Percentiles rank a stretch among this genome's conserved stretches.
Evolutionary conservation across 2,888 invertebrate genomes (phyloP).

Genomic region (Drosophila fulvimacula): DNA sequence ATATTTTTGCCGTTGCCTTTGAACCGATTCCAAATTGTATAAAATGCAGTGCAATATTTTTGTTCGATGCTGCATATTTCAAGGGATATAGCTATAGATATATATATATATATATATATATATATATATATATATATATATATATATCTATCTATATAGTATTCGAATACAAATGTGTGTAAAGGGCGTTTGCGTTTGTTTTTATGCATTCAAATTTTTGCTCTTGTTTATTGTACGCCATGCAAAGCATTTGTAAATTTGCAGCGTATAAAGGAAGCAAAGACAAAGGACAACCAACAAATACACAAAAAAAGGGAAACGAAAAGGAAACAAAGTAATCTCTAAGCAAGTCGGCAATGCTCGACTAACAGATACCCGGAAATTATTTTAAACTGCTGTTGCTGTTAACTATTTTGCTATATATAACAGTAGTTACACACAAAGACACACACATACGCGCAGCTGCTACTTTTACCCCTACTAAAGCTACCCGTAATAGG

Average conservation of each 20-base stretch:
- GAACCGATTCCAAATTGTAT: conserved; percentile 59
- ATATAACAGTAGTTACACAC: not conserved
- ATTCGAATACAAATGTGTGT: conserved; percentile 41
- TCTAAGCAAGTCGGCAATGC: conserved; percentile 1
- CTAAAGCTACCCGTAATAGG: not conserved
- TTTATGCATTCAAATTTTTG: conserved; percentile 42
- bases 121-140: not conserved
- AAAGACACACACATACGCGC: not conserved
- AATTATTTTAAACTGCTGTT: not conserved
- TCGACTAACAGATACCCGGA: not conserved
- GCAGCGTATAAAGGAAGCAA: conserved; percentile 18
- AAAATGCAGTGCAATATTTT: conserved; percentile 65
- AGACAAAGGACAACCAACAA: conserved; percentile 45
- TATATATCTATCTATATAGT: not conserved
- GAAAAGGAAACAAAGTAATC: conserved; percentile 6
- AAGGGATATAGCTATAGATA: conserved; percentile 1
- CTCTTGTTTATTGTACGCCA: conserved; percentile 46
- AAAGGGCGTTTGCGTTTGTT: conserved; percentile 49
- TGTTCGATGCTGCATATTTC: conserved; percentile 32
- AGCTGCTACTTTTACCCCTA: too few relatives aligned
- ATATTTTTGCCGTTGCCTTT: conserved; percentile 39
- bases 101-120: not conserved
- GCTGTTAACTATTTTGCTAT: not conserved
- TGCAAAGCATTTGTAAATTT: conserved; percentile 52
- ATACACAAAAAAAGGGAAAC: not conserved